Evolutionary conservation across 2,113 vertebrate species (phyloP), one percentile per base, ranked within the genome.

Genomic region (Cynopterus brachyotis): DNA sequence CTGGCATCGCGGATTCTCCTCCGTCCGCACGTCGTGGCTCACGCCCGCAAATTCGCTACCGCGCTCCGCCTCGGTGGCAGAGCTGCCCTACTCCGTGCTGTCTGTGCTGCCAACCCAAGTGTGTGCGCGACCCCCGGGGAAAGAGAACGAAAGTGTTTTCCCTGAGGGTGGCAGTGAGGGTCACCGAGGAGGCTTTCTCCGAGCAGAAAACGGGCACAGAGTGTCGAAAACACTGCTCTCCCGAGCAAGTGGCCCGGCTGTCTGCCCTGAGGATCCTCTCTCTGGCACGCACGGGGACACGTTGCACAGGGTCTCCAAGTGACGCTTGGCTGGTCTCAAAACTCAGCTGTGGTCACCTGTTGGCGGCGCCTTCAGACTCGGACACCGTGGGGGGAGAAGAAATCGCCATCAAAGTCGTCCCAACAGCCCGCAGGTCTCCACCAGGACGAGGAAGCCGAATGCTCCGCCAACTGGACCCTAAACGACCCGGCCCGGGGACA

Each of bases 141-240:
- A 45, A 69, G 47, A 86, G 97, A 95, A 79, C 92, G 95, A 95
- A 79, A 92, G 95, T 87, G 59, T 24, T 40, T 75, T 67, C 96
- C 70, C 69, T 94, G 35, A 91, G 92, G 93, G 94, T 83, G 83
- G 96, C 60, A 30, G 59, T 72, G 73, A 10, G 85, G 96, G 94
- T 84, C 95, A 89, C 70, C 19, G 3, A 67, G 57, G 0, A 1
- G 30, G 5, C 3, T 42, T 81, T 37, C 37, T 47, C 24, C 22
- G 15, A 22, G 72, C 59, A 59, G 89, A 93, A 90, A 98, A 97
- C 86, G 94, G 97, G n/a, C 89, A 94, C 92, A 95, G 87, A 69
- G 30, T 79, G 66, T 94, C 89, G 47, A 89, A 93, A 96, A 75
- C 24, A 59, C 76, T 84, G 94, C 79, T 94, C 95, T 62, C 69